Base-by-base conservation (phyloP, 2,797 vertebrate genomes). In the Crypturellus tataupa region DNA sequence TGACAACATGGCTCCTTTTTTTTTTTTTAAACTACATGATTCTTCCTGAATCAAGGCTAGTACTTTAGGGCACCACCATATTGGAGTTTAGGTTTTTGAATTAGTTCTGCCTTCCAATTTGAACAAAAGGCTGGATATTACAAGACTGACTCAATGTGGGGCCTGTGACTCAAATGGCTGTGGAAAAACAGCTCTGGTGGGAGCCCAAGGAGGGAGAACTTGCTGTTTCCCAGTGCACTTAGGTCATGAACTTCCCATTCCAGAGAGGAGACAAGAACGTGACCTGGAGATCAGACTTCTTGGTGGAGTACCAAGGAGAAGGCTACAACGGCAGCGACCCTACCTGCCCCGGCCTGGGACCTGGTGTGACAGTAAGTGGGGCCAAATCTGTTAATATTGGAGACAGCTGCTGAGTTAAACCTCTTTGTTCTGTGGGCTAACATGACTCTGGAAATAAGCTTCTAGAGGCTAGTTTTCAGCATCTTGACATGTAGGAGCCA, bases 231-330 rank as follows among this genome's bases (percentile, higher is more conserved):
- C 29, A n/a, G 16, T 33, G 42, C 47, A 64, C 17, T 53, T 85
- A 59, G 91, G 35, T 79, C 37, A 12, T 81, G 89, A 80, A 93
- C n/a, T 47, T 86, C 91, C 92, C 53, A 4, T 96, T 46, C 93
- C 97, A 99, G 99, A 98, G 95, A 91, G 98, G 98, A 68, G 95
- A 97, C 80, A 98, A 98, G 97, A 98, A 98, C 46, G 96, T 98
- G 96, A 98, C 98, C 0, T 99, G 99, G 99, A 98, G 99, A 82
- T 99, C 99, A 7, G 99, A 99, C 95, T 91, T 99, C 85, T 96
- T 99, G 95, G 98, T 99, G 91, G 99, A 99, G 87, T 99, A 99
- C 56, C 99, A 99, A 95, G 99, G 99, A 58, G 99, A 99, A 96
- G 99, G 99, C 20, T 98, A 97, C 44, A 98, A 99, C 7, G 96